A percentile compares a stretch with the other conserved stretches of the same genome.
Evolutionary conservation across 2,113 vertebrate genomes (phyloP).

Genomic region (Paratilapia polleni): DNA sequence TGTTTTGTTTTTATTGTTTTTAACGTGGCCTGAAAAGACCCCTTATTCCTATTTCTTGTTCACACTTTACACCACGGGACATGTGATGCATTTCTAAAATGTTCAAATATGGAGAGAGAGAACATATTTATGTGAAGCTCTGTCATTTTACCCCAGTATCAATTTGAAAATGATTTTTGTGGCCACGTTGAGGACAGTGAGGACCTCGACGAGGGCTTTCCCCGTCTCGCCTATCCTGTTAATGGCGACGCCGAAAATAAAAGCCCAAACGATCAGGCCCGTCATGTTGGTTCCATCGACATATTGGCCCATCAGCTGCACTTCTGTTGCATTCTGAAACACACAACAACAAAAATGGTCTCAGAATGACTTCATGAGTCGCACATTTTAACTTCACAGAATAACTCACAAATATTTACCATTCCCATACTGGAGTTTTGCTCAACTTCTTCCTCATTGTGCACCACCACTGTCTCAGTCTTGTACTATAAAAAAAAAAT

Average conservation of each 20-base stretch:
- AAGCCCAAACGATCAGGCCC: constrained; percentile 18
- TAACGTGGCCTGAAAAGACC: too few species aligned
- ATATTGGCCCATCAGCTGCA: background rate
- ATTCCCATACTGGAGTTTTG: background rate
- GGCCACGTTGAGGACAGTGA: background rate
- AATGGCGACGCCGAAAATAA: background rate
- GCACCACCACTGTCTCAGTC: background rate
- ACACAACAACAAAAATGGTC: background rate
- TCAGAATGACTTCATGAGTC: background rate
- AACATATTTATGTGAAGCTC: background rate
- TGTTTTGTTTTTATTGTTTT: too few species aligned
- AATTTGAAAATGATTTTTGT: background rate
- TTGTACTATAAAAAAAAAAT: background rate
- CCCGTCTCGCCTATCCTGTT: background rate
- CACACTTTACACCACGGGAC: background rate
- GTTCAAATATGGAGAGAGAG: background rate
- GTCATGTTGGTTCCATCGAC: background rate
- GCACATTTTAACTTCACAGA: background rate
- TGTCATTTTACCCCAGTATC: background rate
- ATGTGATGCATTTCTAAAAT: background rate
- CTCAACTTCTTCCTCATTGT: background rate
- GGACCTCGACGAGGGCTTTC: rapidly evolving
- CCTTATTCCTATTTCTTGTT: background rate
- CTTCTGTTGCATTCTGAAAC: background rate
- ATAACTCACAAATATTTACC: background rate